Evolutionary conservation across 1,140 invertebrate species (phyloP), one percentile per base, ranked within the genome.

Genomic region (Zeugodacus cucurbitae): DNA sequence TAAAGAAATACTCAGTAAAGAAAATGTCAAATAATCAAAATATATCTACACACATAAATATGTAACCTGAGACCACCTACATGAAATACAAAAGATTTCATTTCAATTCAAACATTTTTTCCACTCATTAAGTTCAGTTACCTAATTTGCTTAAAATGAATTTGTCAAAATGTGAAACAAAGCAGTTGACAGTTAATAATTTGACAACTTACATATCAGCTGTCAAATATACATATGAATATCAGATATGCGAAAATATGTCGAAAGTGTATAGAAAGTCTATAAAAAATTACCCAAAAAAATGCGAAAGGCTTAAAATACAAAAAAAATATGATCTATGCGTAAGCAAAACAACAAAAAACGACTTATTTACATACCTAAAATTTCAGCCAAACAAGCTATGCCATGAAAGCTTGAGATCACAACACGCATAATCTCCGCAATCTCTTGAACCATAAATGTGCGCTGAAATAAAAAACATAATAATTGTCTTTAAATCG

Each of bases 101-200:
- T 62, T 62, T 22, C 58, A 62, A 26, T 26, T 62, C 11, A 62
- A 62, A 26, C 26, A n/a, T 10, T 3, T 70, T 37, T 37, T 22
- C 26, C 11, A 70, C 14, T 37, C 32, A 41, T 22, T 37, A 29
- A 74, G 32, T 37, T 37, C 14, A 37, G 34, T 32, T 37, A 74
- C 48, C 34, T 74, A 74, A 37, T 74, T 74, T 74, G 32, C 32
- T 41, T 4, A n/a, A 74, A 41, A 74, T 74, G 17, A 74, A 74
- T 41, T 74, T 74, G 34, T 74, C 67, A 74, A 74, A 74, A 37
- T 74, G 17, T 74, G 20, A 41, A 34, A 74, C 67, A 74, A 74
- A 74, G 67, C 67, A 37, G 20, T 74, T 74, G 67, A 74, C 67
- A 41, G 32, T 74, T n/a, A 74, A 74, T 41, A 41, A 74, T 74